These are phyloP conservation scores for Lithophane ornitopus DNA, from an alignment of 2,888 invertebrate genomes.

Conservation along the genomic window DNA sequence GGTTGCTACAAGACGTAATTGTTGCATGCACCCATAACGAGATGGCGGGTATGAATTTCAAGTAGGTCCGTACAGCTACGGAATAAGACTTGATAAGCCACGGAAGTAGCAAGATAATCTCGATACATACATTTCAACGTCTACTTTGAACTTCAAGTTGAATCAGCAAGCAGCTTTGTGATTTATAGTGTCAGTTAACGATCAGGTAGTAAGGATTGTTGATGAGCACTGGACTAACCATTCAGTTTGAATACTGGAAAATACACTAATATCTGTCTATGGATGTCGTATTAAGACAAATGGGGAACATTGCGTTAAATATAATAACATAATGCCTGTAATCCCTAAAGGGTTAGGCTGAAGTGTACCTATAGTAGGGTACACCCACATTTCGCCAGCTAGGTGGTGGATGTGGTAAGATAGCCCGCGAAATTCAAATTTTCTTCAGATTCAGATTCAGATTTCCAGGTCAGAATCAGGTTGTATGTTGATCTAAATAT, in stretches of 20 bases:
- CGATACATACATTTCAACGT: conserved; percentile 45
- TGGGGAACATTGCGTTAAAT: no score
- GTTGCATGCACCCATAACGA: conserved; percentile 60
- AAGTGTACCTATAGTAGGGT: no score
- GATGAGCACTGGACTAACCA: conserved; percentile 6
- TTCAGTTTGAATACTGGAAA: conserved; percentile 1
- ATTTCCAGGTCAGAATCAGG: no score
- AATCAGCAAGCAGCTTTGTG: conserved; percentile 35
- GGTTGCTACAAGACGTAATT: conserved; percentile 61
- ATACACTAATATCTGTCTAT: neutral
- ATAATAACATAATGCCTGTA: no score
- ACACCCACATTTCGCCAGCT: no score
- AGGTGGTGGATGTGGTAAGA: no score
- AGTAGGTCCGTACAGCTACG: conserved; percentile 43
- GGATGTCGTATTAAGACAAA: neutral
- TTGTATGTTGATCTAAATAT: no score
- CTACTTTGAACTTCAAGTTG: conserved; percentile 47
- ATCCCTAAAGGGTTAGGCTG: no score
- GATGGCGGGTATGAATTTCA: conserved; percentile 60
- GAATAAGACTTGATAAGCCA: conserved; percentile 50
- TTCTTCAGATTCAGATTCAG: no score
- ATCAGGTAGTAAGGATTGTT: conserved; percentile 11
- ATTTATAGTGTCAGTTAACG: conserved; percentile 31
- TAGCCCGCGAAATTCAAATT: no score
- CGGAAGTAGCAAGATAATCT: conserved; percentile 63